Evolutionary conservation across 2,113 vertebrate species (phyloP).

Genomic region (Piprites chloris): DNA sequence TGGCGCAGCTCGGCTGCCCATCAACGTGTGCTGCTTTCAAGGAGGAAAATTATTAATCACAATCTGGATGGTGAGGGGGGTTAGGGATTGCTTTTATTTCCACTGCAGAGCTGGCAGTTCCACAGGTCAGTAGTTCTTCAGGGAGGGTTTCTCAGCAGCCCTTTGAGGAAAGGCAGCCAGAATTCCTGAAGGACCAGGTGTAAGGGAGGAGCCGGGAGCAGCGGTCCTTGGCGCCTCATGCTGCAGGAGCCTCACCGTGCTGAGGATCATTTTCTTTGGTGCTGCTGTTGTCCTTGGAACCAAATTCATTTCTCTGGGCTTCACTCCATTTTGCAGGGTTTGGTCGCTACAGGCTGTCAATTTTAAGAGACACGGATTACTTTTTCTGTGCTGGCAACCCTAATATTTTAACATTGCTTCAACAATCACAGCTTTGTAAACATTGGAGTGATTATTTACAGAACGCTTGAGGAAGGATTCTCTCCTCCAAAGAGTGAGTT

Average conservation of each 20-base stretch:
- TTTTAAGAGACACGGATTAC: background rate
- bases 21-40: background rate
- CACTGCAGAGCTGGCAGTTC: background rate
- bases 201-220: background rate
- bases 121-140: background rate
- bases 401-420: background rate
- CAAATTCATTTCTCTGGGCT: background rate
- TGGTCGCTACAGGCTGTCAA: background rate
- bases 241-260: background rate
- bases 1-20: background rate
- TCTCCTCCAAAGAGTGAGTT: background rate
- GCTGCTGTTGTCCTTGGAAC: conserved; percentile 33
- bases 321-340: background rate
- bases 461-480: background rate
- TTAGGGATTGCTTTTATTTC: background rate
- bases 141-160: background rate
- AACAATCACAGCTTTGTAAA: background rate
- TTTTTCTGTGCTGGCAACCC: background rate
- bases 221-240: fast-evolving
- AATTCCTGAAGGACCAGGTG: fast-evolving
- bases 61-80: background rate
- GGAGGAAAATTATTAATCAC: conserved; percentile 25
- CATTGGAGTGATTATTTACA: background rate
- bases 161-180: background rate
- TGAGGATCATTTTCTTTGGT: background rate